Conservation (phyloP, 2,113 vertebrate species). For the Neoarius graeffei region DNA sequence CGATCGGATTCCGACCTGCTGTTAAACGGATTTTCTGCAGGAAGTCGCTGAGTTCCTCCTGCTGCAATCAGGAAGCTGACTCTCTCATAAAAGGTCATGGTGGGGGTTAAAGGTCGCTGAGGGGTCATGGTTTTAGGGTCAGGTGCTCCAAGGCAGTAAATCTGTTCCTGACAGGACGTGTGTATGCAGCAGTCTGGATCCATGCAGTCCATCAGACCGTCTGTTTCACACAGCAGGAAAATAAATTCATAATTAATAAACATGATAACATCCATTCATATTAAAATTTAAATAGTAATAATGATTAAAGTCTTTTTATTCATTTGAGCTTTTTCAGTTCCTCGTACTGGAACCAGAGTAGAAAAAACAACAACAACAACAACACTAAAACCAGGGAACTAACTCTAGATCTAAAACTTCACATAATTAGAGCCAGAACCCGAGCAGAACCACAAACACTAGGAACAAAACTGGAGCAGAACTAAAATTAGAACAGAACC, state of each 20-base stretch:
- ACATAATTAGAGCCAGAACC: too few relatives aligned
- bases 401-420: too few relatives aligned
- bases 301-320: neutral
- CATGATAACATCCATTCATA: neutral
- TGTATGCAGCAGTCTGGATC: slow-evolving; percentile 97
- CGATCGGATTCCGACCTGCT: slow-evolving; percentile 78
- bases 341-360: neutral
- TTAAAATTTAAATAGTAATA: neutral
- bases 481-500: neutral
- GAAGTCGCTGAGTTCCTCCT: slow-evolving; percentile 89
- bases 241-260: neutral
- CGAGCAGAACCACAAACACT: neutral
- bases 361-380: too few relatives aligned
- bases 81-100: slow-evolving; percentile 88
- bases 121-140: slow-evolving; percentile 85
- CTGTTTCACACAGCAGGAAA: slow-evolving; percentile 72
- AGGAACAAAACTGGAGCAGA: neutral
- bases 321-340: neutral
- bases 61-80: slow-evolving; percentile 88
- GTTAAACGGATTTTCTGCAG: slow-evolving; percentile 92
- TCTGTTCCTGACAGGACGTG: slow-evolving; percentile 90
- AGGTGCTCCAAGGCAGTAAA: slow-evolving; percentile 87
- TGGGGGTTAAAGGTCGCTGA: slow-evolving; percentile 72
- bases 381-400: neutral
- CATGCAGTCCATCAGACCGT: slow-evolving; percentile 95